A percentile compares a stretch with the other conserved stretches of the same genome.
These are phyloP conservation scores for Coreius guichenoti DNA, from an alignment of 2,797 vertebrate genomes.

Conservation along the genomic window DNA sequence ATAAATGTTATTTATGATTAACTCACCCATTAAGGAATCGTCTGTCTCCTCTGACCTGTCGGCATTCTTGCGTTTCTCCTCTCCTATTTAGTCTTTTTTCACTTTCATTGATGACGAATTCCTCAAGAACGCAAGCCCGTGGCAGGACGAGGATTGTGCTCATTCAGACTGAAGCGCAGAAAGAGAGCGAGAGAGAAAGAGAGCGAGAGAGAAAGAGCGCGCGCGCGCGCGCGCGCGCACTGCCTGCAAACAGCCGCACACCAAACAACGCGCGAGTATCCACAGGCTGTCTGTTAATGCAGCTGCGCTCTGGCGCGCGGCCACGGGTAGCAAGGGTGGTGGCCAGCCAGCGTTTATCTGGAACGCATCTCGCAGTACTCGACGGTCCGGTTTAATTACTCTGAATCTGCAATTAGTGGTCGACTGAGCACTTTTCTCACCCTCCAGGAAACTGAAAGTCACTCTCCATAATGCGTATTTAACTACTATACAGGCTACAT, in stretches of 20 bases:
- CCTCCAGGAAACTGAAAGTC: not conserved
- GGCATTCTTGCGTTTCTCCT: slow-evolving; percentile 22
- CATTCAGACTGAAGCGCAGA: slow-evolving; percentile 30
- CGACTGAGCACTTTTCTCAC: not conserved
- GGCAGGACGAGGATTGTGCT: slow-evolving; percentile 28
- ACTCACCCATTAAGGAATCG: slow-evolving; percentile 35
- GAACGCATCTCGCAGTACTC: not conserved
- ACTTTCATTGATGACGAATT: slow-evolving; percentile 51
- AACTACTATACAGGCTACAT: not conserved
- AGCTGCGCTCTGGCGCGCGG: slow-evolving; percentile 32
- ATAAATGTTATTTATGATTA: not conserved
- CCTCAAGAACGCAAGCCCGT: slow-evolving; percentile 41
- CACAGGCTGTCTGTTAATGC: slow-evolving; percentile 28
- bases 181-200: slow-evolving; percentile 1
- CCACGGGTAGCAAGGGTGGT: slow-evolving; percentile 23
- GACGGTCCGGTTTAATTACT: slow-evolving; percentile 3
- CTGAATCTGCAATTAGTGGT: slow-evolving; percentile 17
- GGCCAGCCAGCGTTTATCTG: slow-evolving; percentile 1
- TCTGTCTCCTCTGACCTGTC: slow-evolving; percentile 7
- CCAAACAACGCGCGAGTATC: slow-evolving; percentile 15
- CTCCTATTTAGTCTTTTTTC: slow-evolving; percentile 23
- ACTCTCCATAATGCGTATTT: not conserved
- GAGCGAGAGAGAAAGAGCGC: not conserved
- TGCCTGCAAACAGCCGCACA: slow-evolving; percentile 33
- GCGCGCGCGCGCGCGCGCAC: not conserved